These are phyloP conservation scores for Astropecten irregularis DNA, from an alignment of 53 echinoderm and acorn worm genomes.

Conservation along the genomic window DNA sequence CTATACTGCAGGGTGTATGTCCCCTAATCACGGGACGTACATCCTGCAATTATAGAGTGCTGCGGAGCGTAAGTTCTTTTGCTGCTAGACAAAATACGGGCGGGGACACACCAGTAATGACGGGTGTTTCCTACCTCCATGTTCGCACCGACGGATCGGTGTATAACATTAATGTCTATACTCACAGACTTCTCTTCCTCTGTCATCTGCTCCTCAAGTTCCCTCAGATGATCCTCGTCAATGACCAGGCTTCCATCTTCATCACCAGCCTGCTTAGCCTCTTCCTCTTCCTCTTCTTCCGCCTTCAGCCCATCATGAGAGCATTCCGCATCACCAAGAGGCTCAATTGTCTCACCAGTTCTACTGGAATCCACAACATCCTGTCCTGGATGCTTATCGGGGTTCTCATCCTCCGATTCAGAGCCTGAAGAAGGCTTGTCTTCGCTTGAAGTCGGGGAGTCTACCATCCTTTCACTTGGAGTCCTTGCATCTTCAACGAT, in stretches of 20 bases:
- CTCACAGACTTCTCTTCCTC: slow-evolving; percentile 81
- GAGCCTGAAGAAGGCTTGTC: background rate
- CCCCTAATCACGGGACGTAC: no score
- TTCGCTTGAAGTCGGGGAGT: background rate
- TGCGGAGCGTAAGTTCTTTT: no score
- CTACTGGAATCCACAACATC: background rate
- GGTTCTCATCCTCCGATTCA: background rate
- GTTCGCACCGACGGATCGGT: no score
- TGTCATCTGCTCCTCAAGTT: slow-evolving; percentile 78
- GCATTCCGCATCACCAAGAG: background rate
- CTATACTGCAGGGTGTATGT: no score
- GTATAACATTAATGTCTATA: no score
- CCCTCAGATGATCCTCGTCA: slow-evolving; percentile 60
- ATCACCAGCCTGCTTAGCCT: slow-evolving; percentile 34
- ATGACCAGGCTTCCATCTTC: slow-evolving; percentile 8
- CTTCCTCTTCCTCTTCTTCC: slow-evolving; percentile 49
- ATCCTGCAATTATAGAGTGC: no score
- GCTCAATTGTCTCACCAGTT: background rate
- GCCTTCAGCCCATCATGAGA: slow-evolving; percentile 33
- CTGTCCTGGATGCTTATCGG: background rate
- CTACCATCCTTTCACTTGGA: background rate
- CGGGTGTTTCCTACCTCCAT: no score
- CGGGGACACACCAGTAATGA: no score
- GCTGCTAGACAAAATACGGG: no score
- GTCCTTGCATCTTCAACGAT: background rate